These are phyloP conservation scores for Nipponacmea schrenckii DNA, from an alignment of 2,888 invertebrate species.

Conservation along the genomic window DNA sequence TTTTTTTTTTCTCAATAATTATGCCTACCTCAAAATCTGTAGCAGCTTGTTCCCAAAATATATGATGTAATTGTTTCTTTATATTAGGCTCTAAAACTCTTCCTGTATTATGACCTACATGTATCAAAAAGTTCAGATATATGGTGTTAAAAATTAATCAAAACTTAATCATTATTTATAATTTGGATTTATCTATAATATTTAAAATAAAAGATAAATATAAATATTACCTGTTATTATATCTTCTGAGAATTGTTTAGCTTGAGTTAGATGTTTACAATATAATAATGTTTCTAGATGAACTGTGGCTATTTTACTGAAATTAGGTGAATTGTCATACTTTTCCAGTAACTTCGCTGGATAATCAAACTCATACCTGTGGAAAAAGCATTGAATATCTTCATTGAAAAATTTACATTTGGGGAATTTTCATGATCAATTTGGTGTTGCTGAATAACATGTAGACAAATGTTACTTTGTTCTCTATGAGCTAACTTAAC, in stretches of 20 bases:
- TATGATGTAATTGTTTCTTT: constrained; percentile 54
- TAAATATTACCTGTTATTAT: constrained; percentile 48
- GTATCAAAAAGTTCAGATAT: constrained; percentile 2
- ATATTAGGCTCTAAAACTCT: constrained; percentile 46
- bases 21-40: constrained; percentile 49
- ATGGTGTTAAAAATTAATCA: not conserved
- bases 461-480: too few relatives aligned
- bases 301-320: constrained; percentile 47
- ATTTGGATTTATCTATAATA: too few relatives aligned
- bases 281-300: constrained; percentile 52
- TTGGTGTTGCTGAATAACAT: too few relatives aligned
- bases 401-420: too few relatives aligned
- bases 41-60: constrained; percentile 62
- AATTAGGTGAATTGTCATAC: constrained; percentile 52
- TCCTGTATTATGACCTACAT: constrained; percentile 54
- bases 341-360: constrained; percentile 42
- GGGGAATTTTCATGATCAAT: too few relatives aligned
- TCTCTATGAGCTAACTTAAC: too few relatives aligned
- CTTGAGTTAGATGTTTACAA: constrained; percentile 34
- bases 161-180: too few relatives aligned
- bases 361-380: constrained; percentile 34
- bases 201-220: constrained; percentile 9
- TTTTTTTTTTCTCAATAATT: not conserved
- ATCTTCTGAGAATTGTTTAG: constrained; percentile 53
- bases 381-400: too few relatives aligned